These are phyloP conservation scores for Falco naumanni DNA, from an alignment of 2,797 vertebrate genomes.

Conservation along the genomic window DNA sequence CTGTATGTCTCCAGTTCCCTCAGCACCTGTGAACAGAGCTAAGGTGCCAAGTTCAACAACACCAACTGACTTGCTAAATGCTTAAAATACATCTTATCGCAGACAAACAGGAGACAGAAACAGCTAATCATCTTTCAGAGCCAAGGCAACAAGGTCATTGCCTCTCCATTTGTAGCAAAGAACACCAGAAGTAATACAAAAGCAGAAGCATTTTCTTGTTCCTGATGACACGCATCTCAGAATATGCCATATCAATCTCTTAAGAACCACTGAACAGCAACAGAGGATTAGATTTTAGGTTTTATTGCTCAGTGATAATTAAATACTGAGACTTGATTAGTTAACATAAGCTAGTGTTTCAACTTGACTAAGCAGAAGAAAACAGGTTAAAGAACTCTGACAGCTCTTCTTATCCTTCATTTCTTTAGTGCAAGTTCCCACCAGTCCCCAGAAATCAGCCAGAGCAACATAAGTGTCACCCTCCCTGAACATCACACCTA, in stretches of 20 bases:
- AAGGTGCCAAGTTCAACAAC: conserved; percentile 20
- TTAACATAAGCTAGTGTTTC: background rate
- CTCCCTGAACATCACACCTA: background rate
- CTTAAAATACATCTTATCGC: conserved; percentile 39
- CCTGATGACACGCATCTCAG: background rate
- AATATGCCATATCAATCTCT: background rate
- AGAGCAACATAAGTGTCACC: background rate
- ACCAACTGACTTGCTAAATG: conserved; percentile 5
- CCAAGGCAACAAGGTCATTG: conserved; percentile 7
- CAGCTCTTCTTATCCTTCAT: background rate
- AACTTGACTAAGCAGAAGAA: background rate
- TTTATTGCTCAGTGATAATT: background rate
- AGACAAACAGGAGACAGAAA: conserved; percentile 6
- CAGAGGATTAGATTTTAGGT: background rate
- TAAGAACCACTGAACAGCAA: background rate
- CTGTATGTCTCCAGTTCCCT: background rate
- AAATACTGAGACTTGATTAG: background rate
- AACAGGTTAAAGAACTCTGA: background rate
- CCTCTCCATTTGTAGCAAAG: background rate
- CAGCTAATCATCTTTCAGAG: conserved; percentile 15
- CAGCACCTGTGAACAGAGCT: background rate
- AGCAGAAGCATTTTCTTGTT: background rate
- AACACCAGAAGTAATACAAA: background rate
- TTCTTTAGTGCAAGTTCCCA: background rate
- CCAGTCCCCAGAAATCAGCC: background rate